Evolutionary conservation across 2,888 invertebrate species (phyloP).

Genomic region (Hoplodrina blanda): DNA sequence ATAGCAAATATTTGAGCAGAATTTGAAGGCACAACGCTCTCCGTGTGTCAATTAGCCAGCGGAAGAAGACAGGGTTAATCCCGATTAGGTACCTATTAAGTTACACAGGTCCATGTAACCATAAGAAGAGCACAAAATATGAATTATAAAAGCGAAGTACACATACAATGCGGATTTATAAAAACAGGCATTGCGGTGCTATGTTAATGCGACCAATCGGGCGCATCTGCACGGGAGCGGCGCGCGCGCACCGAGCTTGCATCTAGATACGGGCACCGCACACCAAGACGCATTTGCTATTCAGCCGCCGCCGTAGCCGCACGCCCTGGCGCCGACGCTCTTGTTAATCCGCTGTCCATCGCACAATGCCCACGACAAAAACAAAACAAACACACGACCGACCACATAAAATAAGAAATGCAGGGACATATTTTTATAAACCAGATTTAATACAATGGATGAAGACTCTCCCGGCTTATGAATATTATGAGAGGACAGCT

Average conservation of each 20-base stretch:
- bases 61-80: slow-evolving; percentile 66
- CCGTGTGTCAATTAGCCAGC: slow-evolving; percentile 77
- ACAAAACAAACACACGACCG: slow-evolving; percentile 71
- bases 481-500: slow-evolving; percentile 58
- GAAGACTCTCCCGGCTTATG: slow-evolving; percentile 46
- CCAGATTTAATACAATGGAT: slow-evolving; percentile 76
- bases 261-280: slow-evolving; percentile 80
- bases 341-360: slow-evolving; percentile 87
- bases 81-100: slow-evolving; percentile 64
- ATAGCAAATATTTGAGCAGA: slow-evolving; percentile 85
- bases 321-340: slow-evolving; percentile 84
- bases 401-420: slow-evolving; percentile 71
- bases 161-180: slow-evolving; percentile 67
- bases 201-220: slow-evolving; percentile 80
- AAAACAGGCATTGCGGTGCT: slow-evolving; percentile 68
- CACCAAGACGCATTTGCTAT: slow-evolving; percentile 83
- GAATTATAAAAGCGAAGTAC: slow-evolving; percentile 71
- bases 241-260: slow-evolving; percentile 70
- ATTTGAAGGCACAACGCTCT: slow-evolving; percentile 87
- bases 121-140: slow-evolving; percentile 66
- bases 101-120: slow-evolving; percentile 52
- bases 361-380: slow-evolving; percentile 79
- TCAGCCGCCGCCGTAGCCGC: slow-evolving; percentile 74
- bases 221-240: slow-evolving; percentile 74
- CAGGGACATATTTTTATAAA: slow-evolving; percentile 74